Base-by-base conservation (phyloP, 2,113 vertebrate species). In the Dissostichus mawsoni region DNA sequence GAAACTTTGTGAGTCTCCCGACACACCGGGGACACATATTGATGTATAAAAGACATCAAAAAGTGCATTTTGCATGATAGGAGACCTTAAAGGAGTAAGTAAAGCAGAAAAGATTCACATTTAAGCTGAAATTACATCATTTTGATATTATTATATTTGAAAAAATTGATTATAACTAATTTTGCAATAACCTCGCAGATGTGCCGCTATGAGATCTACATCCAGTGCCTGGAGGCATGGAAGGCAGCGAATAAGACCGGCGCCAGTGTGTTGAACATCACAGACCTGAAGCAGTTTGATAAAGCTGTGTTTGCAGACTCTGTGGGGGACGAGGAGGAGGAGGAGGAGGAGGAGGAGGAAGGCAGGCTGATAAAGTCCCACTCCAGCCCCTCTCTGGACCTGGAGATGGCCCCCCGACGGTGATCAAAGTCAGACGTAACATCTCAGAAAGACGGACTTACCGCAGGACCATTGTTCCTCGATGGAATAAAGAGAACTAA, bases 391-490 rank as follows among this genome's bases (percentile, higher is more conserved):
- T 97, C 97, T 5, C 92, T 98, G 58, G 96, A 96, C 52, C 83
- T 94, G 73, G 96, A 98, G 0, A n/a, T 84, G 29, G 89, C 86
- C 2, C 51, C 11, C 85, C 92, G 0, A 81, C 94, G 0, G 80
- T 94, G 0, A 76, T 95, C 72, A 98, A 96, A 81, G 97, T 98
- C 61, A 95, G 92, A 69, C 95, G 97, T 33, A 98, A 98, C 87
- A 95, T 98, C 87, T 98, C 97, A 0, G 97, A 98, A 82, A 95
- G 97, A 69, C 92, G 97, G 57, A 97, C 97, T 0, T 97, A 97
- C 68, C 93, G 97, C 29, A 97, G 93, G 91, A 93, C 96, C 69
- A 84, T 98, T 45, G 76, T 95, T 47, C 96, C 96, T 2, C 95
- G 94, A 18, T 92, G 93, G 76, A 95, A 94, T 81, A 96, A 95